These are phyloP conservation scores for Diabrotica virgifera DNA, from an alignment of 1,140 invertebrate species.

Conservation along the genomic window DNA sequence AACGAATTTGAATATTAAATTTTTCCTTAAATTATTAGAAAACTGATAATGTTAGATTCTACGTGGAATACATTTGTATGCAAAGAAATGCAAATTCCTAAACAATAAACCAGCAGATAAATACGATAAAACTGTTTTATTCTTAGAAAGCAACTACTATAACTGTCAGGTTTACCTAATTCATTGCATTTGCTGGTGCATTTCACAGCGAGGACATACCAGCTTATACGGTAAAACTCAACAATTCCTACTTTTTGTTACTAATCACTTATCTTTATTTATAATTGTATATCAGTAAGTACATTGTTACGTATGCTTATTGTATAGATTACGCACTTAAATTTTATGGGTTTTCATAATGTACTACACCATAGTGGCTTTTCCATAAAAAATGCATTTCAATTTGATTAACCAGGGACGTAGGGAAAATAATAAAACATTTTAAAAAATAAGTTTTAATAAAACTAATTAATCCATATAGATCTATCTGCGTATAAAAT, in stretches of 20 bases:
- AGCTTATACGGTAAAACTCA: constrained; percentile 26
- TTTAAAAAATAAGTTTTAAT: no score
- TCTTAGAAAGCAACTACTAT: constrained; percentile 21
- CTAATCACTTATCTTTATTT: constrained; percentile 19
- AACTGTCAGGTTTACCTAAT: constrained; percentile 28
- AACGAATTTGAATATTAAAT: no score
- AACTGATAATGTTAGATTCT: background rate
- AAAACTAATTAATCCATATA: no score
- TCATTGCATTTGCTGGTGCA: constrained; percentile 24
- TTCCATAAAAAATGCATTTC: background rate
- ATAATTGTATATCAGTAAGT: background rate
- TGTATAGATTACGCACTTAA: constrained; percentile 1
- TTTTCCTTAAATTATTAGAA: no score
- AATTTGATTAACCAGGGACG: background rate
- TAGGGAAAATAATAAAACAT: no score
- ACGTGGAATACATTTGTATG: constrained; percentile 12
- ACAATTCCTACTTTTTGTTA: constrained; percentile 26
- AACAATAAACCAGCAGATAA: constrained; percentile 19
- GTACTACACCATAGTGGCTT: background rate
- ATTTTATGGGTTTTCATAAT: background rate
- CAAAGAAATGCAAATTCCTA: constrained; percentile 19
- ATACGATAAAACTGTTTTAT: constrained; percentile 19
- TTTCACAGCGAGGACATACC: constrained; percentile 27
- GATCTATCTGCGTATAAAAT: no score
- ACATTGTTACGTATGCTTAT: background rate